Evolutionary conservation across 2,113 vertebrate genomes (phyloP).

Genomic region (Porphyrio hochstetteri): DNA sequence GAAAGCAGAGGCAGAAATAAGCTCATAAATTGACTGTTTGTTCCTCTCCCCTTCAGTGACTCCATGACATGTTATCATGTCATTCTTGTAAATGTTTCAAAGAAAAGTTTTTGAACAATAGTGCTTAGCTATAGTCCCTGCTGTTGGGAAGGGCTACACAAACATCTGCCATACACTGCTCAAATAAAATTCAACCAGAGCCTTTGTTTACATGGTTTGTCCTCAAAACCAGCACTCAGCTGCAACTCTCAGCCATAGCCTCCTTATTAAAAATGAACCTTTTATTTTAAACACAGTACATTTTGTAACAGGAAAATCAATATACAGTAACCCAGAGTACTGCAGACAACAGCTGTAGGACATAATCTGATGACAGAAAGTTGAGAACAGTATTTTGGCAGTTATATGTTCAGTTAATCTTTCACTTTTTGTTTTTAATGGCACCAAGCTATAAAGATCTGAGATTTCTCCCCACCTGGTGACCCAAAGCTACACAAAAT

Average conservation of each 20-base stretch:
- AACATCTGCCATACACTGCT: background rate
- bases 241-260: background rate
- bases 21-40: background rate
- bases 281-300: conserved; percentile 54
- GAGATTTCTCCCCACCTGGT: background rate
- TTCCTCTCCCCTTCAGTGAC: background rate
- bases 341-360: conserved; percentile 48
- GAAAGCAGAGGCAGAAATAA: background rate
- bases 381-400: conserved; percentile 33
- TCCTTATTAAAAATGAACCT: conserved; percentile 6
- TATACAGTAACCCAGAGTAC: background rate
- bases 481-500: background rate
- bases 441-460: background rate
- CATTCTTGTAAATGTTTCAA: background rate
- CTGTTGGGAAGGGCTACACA: background rate
- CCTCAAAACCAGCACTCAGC: background rate
- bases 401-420: background rate
- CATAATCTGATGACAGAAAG: conserved; percentile 5
- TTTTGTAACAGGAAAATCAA: conserved; percentile 56
- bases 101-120: background rate
- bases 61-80: background rate
- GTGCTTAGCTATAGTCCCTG: background rate
- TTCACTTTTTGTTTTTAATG: conserved; percentile 11
- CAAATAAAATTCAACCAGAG: background rate
- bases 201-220: background rate